These are phyloP conservation scores for Hassar affinis DNA, from an alignment of 2,113 vertebrate genomes.

Conservation along the genomic window DNA sequence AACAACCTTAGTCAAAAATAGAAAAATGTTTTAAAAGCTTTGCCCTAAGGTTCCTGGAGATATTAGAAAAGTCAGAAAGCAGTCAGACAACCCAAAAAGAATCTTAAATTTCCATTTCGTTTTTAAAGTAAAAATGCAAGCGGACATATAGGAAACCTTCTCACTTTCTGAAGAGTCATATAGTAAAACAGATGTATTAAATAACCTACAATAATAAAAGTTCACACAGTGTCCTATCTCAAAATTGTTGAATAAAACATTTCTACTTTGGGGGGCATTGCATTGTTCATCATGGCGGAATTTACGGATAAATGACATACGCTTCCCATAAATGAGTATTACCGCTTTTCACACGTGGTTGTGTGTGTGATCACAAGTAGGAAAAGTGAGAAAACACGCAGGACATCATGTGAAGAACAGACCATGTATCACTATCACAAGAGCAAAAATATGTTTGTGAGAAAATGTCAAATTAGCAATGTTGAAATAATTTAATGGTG, in stretches of 20 bases:
- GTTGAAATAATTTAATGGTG: background rate
- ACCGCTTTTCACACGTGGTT: background rate
- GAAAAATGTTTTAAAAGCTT: background rate
- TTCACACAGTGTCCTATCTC: background rate
- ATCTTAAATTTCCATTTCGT: background rate
- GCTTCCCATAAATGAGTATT: background rate
- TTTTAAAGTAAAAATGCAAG: background rate
- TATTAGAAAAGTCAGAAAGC: background rate
- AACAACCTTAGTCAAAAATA: background rate
- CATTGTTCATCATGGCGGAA: background rate
- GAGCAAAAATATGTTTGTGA: background rate
- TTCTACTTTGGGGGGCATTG: too few species aligned
- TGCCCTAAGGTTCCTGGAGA: background rate
- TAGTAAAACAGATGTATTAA: background rate
- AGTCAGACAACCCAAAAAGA: background rate
- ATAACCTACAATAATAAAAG: background rate
- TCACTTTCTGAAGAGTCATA: background rate
- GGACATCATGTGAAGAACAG: background rate
- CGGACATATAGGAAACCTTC: background rate
- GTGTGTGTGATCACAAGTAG: background rate
- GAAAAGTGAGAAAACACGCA: background rate
- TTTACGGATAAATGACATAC: background rate
- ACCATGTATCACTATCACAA: too few species aligned
- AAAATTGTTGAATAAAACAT: background rate
- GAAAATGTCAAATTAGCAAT: background rate